Percentiles rank a stretch among this genome's conserved stretches.
These are phyloP conservation scores for Etheostoma spectabile DNA, from an alignment of 2,113 vertebrate species.

Conservation along the genomic window DNA sequence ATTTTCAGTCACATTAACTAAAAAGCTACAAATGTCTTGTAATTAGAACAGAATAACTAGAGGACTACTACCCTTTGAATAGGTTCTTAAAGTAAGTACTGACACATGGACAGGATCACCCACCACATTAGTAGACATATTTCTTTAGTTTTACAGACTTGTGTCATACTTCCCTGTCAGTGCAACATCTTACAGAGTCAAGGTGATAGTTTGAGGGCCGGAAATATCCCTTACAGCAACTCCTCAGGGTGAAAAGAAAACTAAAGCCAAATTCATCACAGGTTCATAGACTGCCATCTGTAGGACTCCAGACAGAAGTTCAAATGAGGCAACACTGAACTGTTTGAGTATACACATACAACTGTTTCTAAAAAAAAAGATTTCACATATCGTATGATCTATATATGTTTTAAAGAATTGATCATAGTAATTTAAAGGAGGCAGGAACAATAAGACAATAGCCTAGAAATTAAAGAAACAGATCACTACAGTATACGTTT, in stretches of 20 bases:
- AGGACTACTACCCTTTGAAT: background rate
- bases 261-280: conserved; percentile 53
- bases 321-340: conserved; percentile 42
- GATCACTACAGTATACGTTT: background rate
- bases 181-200: conserved; percentile 4
- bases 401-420: background rate
- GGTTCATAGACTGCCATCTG: conserved; percentile 81
- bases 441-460: background rate
- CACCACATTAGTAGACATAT: background rate
- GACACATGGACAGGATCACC: background rate
- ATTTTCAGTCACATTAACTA: background rate
- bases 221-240: conserved; percentile 22
- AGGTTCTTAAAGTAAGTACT: background rate
- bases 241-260: conserved; percentile 37
- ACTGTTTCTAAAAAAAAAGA: background rate
- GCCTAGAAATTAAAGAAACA: background rate
- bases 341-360: background rate
- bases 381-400: background rate
- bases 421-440: background rate
- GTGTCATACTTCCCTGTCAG: conserved; percentile 11
- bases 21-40: background rate
- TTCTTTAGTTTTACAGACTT: conserved; percentile 31
- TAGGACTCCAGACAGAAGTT: conserved; percentile 73
- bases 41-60: background rate
- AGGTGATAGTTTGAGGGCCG: conserved; percentile 6